Percentiles rank a stretch among this genome's conserved stretches.
Conservation (phyloP, 2,113 vertebrate genomes). For the Glaucidium brasilianum region DNA sequence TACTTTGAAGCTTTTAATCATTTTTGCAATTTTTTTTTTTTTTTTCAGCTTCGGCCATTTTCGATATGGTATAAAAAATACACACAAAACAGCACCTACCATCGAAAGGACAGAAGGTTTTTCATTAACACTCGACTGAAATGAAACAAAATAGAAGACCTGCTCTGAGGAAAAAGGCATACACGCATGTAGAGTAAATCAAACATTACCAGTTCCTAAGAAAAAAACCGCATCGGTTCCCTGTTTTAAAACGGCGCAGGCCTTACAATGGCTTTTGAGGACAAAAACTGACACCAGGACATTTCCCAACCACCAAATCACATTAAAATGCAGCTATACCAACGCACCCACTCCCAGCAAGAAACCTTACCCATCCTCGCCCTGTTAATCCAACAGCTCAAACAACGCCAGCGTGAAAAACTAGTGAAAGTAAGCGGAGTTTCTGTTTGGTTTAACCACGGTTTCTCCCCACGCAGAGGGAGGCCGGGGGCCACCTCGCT, state of each 20-base stretch:
- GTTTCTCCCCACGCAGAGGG: neutral
- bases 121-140: neutral
- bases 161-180: neutral
- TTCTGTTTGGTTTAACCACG: neutral
- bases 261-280: neutral
- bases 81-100: neutral
- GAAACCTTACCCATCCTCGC: neutral
- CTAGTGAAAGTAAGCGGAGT: neutral
- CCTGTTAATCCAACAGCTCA: neutral
- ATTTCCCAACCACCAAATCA: neutral
- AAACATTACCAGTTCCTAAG: neutral
- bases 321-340: neutral
- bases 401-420: neutral
- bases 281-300: neutral
- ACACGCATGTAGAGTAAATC: rapidly evolving
- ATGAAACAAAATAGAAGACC: neutral
- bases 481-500: neutral
- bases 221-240: neutral
- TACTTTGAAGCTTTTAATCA: neutral
- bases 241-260: neutral
- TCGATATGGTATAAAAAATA: neutral
- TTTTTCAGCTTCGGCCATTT: neutral
- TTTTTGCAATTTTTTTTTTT: neutral
- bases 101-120: neutral
- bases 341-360: neutral